These are phyloP conservation scores for Drosophila busckii DNA, from an alignment of 1,140 invertebrate species.

Conservation along the genomic window DNA sequence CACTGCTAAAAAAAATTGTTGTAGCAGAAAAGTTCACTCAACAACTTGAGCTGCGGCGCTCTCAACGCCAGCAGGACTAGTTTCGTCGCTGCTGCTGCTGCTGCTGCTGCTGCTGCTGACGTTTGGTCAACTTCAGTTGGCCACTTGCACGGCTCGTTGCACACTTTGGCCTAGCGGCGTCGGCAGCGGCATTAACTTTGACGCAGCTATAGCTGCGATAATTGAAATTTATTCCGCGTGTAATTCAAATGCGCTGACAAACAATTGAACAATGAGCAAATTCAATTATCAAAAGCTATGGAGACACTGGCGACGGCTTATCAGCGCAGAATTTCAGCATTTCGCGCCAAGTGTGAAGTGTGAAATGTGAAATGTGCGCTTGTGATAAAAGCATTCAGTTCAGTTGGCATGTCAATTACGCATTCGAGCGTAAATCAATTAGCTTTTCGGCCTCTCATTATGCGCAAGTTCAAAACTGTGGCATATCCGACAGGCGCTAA, in stretches of 20 bases:
- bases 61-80: too few relatives aligned
- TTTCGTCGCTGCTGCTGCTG: slow-evolving; percentile 1
- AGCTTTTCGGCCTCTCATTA: slow-evolving; percentile 9
- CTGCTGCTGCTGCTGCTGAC: slow-evolving; percentile 10
- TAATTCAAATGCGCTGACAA: slow-evolving; percentile 54
- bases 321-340: not conserved
- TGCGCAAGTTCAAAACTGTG: slow-evolving; percentile 8
- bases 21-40: slow-evolving; percentile 37
- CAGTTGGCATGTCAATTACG: slow-evolving; percentile 36
- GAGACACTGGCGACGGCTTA: not conserved
- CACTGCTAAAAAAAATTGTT: slow-evolving; percentile 38
- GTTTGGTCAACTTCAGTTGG: slow-evolving; percentile 47
- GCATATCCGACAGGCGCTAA: slow-evolving; percentile 4
- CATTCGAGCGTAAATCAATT: slow-evolving; percentile 58
- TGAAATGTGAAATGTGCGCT: too few relatives aligned
- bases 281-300: slow-evolving; percentile 54
- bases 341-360: slow-evolving; percentile 1
- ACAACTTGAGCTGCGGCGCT: slow-evolving; percentile 45
- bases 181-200: slow-evolving; percentile 12
- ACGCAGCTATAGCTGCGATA: slow-evolving; percentile 34
- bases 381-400: slow-evolving; percentile 26
- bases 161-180: slow-evolving; percentile 35
- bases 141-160: slow-evolving; percentile 35
- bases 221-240: slow-evolving; percentile 68
- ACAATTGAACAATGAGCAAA: slow-evolving; percentile 65